Evolutionary conservation across 2,797 vertebrate genomes (phyloP), one percentile per base, ranked within the genome.

Genomic region (Liparis tanakae): DNA sequence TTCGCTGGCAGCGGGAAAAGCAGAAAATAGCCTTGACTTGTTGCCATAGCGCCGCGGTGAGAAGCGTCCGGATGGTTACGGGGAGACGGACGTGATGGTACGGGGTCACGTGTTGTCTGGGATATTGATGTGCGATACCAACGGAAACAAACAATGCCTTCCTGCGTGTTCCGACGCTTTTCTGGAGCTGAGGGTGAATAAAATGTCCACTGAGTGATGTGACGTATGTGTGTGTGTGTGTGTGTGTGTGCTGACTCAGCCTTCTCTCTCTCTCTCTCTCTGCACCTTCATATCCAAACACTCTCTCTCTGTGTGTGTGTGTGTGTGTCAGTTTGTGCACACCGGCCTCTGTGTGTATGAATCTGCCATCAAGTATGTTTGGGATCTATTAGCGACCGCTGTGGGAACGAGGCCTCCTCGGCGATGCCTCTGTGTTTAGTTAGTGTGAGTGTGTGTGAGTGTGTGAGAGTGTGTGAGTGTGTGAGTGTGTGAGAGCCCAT

Each of bases 21-120:
- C 50, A 72, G 79, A 70, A 87, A 86, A 80, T 72, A 69, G 72
- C 56, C 60, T 50, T 70, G 7, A 62, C 67, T 72, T 69, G 87
- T 89, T 90, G 84, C 88, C 83, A 87, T 87, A 41, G 85, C 74
- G 34, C 43, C 85, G 51, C 39, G 57, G 67, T 22, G 18, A 59
- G 74, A 75, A 80, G 80, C 30, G 18, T 68, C 62, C 36, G 56
- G 46, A 53, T 81, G 70, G 71, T 76, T 48, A 73, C 69, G 65
- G 70, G 46, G 53, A 75, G 46, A 76, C 58, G 43, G 20, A 1
- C 54, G 13, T 13, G 7, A 20, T 51, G 66, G n/a, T 17, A 57
- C 22, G 36, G 48, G 62, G 64, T n/a, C n/a, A n/a, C n/a, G n/a
- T n/a, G n/a, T n/a, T n/a, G n/a, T n/a, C n/a, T n/a, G n/a, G n/a